Base-by-base conservation (phyloP, 2,888 invertebrate species). In the Himalopsyche tibetana region DNA sequence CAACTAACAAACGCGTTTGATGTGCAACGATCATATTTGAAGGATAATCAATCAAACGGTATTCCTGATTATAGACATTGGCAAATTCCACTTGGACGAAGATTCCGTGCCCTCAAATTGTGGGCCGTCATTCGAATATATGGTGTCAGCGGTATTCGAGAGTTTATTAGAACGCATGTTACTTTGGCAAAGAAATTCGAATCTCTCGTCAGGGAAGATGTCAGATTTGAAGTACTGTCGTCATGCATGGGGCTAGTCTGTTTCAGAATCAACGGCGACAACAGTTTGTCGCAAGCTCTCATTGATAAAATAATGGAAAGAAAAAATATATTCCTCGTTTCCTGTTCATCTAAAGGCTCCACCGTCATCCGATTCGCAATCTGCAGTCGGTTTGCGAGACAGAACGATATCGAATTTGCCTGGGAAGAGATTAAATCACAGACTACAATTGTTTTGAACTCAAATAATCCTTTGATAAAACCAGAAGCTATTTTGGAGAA, bases 81-180 rank as follows among this genome's bases (percentile, higher is more conserved):
- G 97, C 97, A 97, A 91, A 96, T 98, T 90, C 95, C 97, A 5
- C 92, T 98, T 40, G 98, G 98, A 0, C 94, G 98, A 79, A 93
- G 98, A 89, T 98, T 99, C 91, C 94, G 98, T 81, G 95, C 99
- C 0, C 92, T 99, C 36, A 99, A 99, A 91, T 92, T 99, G n/a
- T 99, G 99, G 99, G 97, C 98, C 88, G 97, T 97, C 0, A 92
- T 99, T 89, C 94, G 98, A 88, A 92, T 96, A 85, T 96, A 96
- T 89, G 99, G 99, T 0, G 95, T 96, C 5, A 95, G 96, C 90
- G 97, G 97, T 5, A 92, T 99, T 5, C 95, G 96, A 89, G 94
- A 94, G 5, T 95, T 96, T 90, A 95, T 99, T 42, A 94, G 98
- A 84, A 94, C 95, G 85, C 96, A 97, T 89, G 94, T 97, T 12